phyloP scores from a whole-genome alignment of 2,113 vertebrate species.

The Fulmarus glacialis region DNA sequence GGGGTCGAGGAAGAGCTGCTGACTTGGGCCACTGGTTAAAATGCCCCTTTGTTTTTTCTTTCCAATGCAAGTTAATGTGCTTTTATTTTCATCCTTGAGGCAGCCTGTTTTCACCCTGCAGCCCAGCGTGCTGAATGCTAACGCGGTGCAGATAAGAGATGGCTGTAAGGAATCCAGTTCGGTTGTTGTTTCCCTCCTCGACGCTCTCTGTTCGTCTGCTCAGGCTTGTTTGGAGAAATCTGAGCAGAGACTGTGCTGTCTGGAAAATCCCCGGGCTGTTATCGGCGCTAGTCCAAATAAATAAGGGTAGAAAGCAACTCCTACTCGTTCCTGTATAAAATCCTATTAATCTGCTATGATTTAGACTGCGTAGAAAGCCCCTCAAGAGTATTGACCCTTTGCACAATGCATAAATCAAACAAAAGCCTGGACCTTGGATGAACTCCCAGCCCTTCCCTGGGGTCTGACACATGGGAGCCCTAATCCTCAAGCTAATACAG shows the following conservation, averaged over 20 bases:
- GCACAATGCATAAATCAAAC: background rate
- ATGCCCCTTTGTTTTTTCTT: background rate
- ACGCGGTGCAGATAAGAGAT: background rate
- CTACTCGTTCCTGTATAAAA: background rate
- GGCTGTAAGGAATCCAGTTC: background rate
- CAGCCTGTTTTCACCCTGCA: background rate
- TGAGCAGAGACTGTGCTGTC: background rate
- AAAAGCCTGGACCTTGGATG: conserved; percentile 14
- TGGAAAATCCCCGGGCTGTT: conserved; percentile 29
- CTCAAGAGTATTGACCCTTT: background rate
- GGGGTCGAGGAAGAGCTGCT: background rate
- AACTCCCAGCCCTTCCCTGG: background rate
- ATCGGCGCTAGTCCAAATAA: background rate
- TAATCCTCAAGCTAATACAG: background rate
- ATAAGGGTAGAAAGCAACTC: conserved; percentile 11
- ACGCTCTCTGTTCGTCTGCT: background rate
- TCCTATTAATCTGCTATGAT: background rate
- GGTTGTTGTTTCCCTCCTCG: background rate
- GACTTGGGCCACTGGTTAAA: background rate
- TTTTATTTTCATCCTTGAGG: background rate
- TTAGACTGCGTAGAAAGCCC: background rate
- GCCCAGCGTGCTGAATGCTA: fast-evolving
- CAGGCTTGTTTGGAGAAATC: background rate
- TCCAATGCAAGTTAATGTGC: background rate
- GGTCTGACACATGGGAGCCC: background rate